Evolutionary conservation across 2,113 vertebrate genomes (phyloP), one percentile per base, ranked within the genome.

Genomic region (Ammodytes dubius): DNA sequence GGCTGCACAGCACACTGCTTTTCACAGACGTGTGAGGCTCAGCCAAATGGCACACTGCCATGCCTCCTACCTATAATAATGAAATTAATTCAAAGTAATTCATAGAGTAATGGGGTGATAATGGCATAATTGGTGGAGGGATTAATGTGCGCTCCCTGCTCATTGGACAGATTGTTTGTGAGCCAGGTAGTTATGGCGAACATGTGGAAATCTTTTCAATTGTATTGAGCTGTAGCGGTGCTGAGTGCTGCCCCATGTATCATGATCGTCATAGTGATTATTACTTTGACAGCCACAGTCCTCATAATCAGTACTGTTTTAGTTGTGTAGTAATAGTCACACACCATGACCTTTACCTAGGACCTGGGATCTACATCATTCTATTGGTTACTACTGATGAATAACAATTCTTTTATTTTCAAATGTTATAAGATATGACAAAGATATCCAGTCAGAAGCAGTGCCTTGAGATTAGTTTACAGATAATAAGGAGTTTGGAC

Each of bases 121-220:
- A 87, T 87, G 64, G 58, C 53, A n/a, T 81, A 84, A 87, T 82
- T 81, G 65, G 57, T 37, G 63, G 58, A 74, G 65, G 40, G 75
- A 70, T 87, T 49, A 64, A 43, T 54, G 42, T 53, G 64, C 27
- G 70, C 78, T 76, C 3, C 43, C 49, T 45, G 45, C 27, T 78
- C n/a, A 42, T 1, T 43, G 53, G 52, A 61, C 27, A 17, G 49
- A 78, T 60, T 60, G 43, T 70, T 81, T 60, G 70, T 52, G 58
- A 80, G 70, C 27, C 37, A 43, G 59, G 49, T 60, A n/a, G 40
- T 65, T 56, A 65, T 73, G 42, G 39, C 68, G 70, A 88, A 80
- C 70, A 73, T 56, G 70, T 61, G 2, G 54, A 74, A 74, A 67
- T 63, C 59, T 64, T 68, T 78, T 77, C 50, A 4, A 46, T 53